Evolutionary conservation across 2,113 vertebrate species (phyloP).

Genomic region (Aspidoscelis tigris): DNA sequence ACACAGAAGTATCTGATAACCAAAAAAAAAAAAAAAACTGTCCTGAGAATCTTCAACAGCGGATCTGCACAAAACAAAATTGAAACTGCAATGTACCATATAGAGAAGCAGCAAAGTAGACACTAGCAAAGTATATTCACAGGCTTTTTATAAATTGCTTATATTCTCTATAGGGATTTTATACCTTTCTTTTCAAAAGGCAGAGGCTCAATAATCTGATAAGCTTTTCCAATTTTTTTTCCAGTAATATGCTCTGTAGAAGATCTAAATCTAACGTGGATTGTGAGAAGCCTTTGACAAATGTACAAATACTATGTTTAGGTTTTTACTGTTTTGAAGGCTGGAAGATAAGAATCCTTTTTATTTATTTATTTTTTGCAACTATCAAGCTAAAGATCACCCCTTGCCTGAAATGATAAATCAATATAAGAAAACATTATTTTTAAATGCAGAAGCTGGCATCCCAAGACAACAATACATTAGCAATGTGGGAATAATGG

Average conservation of each 20-base stretch:
- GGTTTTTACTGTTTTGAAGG: slow-evolving; percentile 51
- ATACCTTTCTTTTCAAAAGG: not conserved
- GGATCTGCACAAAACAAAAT: not conserved
- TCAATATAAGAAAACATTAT: slow-evolving; percentile 39
- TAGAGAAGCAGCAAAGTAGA: not conserved
- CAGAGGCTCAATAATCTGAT: not conserved
- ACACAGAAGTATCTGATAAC: not conserved
- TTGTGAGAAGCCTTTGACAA: not conserved
- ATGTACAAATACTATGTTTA: slow-evolving; percentile 34
- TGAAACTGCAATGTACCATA: not conserved
- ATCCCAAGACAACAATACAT: slow-evolving; percentile 15
- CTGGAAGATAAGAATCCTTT: slow-evolving; percentile 26
- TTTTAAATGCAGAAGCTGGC: slow-evolving; percentile 40
- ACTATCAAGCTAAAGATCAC: slow-evolving; percentile 41
- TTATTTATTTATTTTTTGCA: slow-evolving; percentile 33
- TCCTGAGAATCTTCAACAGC: not conserved
- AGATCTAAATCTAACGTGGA: slow-evolving; percentile 13
- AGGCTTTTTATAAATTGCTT: not conserved
- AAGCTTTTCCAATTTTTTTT: not conserved
- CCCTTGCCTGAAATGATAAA: slow-evolving; percentile 45
- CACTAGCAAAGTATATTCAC: not conserved
- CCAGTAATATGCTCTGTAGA: not conserved
- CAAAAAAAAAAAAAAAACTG: not conserved
- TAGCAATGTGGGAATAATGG: not conserved
- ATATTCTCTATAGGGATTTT: slow-evolving; percentile 13